phyloP scores from a whole-genome alignment of 1,140 invertebrate species.

The Fopius arisanus region DNA sequence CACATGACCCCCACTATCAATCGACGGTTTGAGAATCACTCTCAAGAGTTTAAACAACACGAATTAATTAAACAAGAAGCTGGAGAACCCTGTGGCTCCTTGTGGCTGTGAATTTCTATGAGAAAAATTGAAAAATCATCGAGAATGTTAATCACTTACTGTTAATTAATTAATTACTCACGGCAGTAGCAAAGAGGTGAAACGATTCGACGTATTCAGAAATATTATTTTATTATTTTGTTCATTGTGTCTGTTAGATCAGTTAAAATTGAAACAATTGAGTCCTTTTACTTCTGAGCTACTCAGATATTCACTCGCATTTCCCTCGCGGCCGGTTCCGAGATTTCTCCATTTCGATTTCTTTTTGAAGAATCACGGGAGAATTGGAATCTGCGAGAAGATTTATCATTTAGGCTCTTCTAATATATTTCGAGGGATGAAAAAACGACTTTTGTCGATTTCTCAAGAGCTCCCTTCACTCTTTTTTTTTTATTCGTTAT shows the following conservation, averaged over 20 bases:
- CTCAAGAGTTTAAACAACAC: neutral
- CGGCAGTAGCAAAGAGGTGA: too few relatives aligned
- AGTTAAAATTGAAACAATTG: neutral
- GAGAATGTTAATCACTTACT: neutral
- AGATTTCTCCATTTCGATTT: neutral
- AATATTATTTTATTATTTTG: too few relatives aligned
- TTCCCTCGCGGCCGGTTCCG: constrained; percentile 4
- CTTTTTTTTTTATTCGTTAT: neutral
- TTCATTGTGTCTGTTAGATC: too few relatives aligned
- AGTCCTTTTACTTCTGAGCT: too few relatives aligned
- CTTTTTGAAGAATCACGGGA: neutral
- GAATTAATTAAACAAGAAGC: constrained; percentile 35
- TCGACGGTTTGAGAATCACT: constrained; percentile 5
- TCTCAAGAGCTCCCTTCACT: too few relatives aligned
- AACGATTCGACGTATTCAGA: too few relatives aligned
- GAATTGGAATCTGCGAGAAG: neutral
- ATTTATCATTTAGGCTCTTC: neutral
- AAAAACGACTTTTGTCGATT: neutral
- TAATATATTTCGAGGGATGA: neutral
- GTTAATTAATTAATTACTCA: constrained; percentile 2
- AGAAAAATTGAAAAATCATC: constrained; percentile 6
- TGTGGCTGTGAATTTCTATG: constrained; percentile 61
- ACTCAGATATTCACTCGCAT: neutral
- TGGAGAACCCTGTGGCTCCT: constrained; percentile 51
- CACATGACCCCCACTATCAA: neutral